Base-by-base conservation (phyloP, 2,797 vertebrate genomes). In the Poeciliopsis infans region DNA sequence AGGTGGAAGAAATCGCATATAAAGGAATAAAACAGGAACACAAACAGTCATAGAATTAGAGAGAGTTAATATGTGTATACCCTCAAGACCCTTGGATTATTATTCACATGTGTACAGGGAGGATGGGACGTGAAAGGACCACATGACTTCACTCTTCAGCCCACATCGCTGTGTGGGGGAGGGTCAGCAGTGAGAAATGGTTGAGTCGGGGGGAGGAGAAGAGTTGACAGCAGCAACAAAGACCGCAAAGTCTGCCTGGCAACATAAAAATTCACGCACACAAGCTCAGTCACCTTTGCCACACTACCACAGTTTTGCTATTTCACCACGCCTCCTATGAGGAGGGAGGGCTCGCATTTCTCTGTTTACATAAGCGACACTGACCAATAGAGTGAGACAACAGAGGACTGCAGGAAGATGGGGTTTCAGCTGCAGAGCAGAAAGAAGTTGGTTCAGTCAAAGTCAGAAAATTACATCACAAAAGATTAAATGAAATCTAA, bases 281-380 rank as follows among this genome's bases (percentile, higher is more conserved):
- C 72, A 69, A 23, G 43, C 78, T 77, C 59, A n/a, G 33, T 86
- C 85, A 93, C 92, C 92, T 94, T 92, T 93, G 87, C 73, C 91
- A 91, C 85, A 93, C 79, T 91, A 80, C 84, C 91, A 93, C 87
- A 91, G 83, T 89, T 92, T 79, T 85, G 31, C 73, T 46, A 46
- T 77, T 11, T 1, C 28, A 78, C 85, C 76, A 83, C 79, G 31
- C 86, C 91, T 80, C 79, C 70, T 72, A 33, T 7, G 68, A 77
- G 79, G 82, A 76, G 74, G 51, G 11, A 71, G 49, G 71, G 85
- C 82, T 90, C 81, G 5, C 76, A 87, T 88, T 90, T 87, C 88
- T 77, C 74, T 82, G 87, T 92, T 91, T 91, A 89, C 86, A 86
- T 90, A 90, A 91, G 83, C 83, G 66, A n/a, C 20, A 80, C 69